These are phyloP conservation scores for Pristionchus maxplancki DNA, from an alignment of 2,888 invertebrate genomes.

Conservation along the genomic window DNA sequence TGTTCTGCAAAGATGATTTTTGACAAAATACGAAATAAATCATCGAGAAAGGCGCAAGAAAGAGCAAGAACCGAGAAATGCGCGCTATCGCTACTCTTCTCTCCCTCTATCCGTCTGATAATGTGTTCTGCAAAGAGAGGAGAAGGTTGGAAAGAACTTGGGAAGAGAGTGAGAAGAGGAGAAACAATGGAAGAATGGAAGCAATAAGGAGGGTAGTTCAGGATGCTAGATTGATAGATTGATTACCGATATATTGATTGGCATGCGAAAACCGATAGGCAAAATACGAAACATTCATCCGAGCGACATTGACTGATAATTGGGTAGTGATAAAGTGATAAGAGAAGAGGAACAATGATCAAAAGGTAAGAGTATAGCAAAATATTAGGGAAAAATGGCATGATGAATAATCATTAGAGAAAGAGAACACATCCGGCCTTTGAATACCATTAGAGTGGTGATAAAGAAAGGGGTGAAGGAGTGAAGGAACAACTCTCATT, in stretches of 20 bases:
- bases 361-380: too few species aligned
- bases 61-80: too few species aligned
- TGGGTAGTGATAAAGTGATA: too few species aligned
- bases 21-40: not conserved
- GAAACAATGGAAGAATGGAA: not conserved
- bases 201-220: not conserved
- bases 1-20: constrained; percentile 10
- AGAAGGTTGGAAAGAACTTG: not conserved
- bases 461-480: not conserved
- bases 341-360: too few species aligned
- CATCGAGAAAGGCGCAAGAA: not conserved
- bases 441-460: not conserved
- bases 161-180: not conserved
- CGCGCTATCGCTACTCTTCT: not conserved
- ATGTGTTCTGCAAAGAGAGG: constrained; percentile 29
- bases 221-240: not conserved
- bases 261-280: not conserved
- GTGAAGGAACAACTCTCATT: too few species aligned
- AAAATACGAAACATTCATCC: not conserved
- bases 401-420: not conserved
- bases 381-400: too few species aligned
- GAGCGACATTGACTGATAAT: too few species aligned
- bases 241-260: not conserved
- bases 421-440: too few species aligned
- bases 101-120: not conserved